These are phyloP conservation scores for Iselma pallidipennis DNA, from an alignment of 2,888 invertebrate genomes.

Conservation along the genomic window DNA sequence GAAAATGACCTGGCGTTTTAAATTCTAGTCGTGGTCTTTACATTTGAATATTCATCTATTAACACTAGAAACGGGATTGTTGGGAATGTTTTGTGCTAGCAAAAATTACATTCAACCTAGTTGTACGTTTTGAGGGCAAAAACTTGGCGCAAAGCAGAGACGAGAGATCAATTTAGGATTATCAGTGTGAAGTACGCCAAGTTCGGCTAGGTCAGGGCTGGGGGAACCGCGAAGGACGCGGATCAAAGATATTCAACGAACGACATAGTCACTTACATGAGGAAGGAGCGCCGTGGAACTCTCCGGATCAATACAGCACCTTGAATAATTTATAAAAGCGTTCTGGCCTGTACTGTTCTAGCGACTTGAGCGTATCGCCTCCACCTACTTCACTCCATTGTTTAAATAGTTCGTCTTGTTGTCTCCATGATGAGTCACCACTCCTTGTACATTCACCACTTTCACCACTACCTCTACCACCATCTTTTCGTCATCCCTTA, in stretches of 20 bases:
- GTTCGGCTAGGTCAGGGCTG: constrained; percentile 25
- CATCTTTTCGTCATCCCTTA: background rate
- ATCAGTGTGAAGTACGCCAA: constrained; percentile 16
- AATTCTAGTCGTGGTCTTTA: background rate
- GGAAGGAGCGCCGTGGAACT: constrained; percentile 50
- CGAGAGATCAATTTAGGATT: constrained; percentile 3
- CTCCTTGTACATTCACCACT: constrained; percentile 31
- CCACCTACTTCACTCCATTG: constrained; percentile 41
- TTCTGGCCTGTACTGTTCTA: constrained; percentile 52
- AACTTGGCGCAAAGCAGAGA: background rate
- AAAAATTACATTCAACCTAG: constrained; percentile 1
- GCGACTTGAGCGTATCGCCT: constrained; percentile 45
- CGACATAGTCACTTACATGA: constrained; percentile 33
- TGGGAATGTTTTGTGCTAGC: background rate
- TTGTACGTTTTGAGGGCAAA: background rate
- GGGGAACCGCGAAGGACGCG: constrained; percentile 10
- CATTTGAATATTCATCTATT: constrained; percentile 3
- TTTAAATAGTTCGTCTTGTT: constrained; percentile 43
- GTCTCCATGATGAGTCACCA: constrained; percentile 32
- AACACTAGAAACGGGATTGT: background rate
- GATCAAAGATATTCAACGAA: constrained; percentile 20
- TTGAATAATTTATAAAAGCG: constrained; percentile 57
- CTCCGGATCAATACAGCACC: constrained; percentile 55
- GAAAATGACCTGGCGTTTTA: background rate
- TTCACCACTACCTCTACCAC: constrained; percentile 25